These are phyloP conservation scores for Mythimna loreyi DNA, from an alignment of 2,888 invertebrate genomes.

Conservation along the genomic window DNA sequence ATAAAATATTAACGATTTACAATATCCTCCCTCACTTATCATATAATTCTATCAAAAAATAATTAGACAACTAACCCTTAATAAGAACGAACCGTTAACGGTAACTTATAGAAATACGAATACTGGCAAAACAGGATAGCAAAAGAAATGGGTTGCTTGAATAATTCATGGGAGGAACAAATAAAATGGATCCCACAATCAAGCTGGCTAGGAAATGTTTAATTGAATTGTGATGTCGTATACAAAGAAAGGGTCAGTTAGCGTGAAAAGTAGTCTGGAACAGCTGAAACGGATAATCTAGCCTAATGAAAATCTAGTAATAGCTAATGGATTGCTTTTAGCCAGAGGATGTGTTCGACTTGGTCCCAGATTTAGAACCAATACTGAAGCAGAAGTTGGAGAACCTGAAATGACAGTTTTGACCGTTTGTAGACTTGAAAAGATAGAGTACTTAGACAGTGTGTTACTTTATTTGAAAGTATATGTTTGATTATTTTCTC, in stretches of 20 bases:
- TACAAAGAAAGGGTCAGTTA: constrained; percentile 74
- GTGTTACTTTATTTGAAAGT: too few relatives aligned
- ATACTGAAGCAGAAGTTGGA: background rate
- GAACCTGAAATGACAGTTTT: background rate
- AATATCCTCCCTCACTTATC: constrained; percentile 7
- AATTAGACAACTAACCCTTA: constrained; percentile 15
- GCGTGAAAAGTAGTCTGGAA: constrained; percentile 70
- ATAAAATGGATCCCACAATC: constrained; percentile 78
- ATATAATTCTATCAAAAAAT: constrained; percentile 29
- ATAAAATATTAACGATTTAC: too few relatives aligned
- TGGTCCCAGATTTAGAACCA: constrained; percentile 7
- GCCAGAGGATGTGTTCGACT: constrained; percentile 16
- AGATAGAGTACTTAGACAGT: background rate
- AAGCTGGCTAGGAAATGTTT: constrained; percentile 74
- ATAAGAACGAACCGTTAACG: constrained; percentile 36
- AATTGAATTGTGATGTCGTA: constrained; percentile 81
- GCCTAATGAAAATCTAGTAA: constrained; percentile 53
- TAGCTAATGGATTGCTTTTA: constrained; percentile 58
- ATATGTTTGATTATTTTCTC: too few relatives aligned
- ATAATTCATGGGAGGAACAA: constrained; percentile 78
- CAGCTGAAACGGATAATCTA: constrained; percentile 47
- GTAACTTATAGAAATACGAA: constrained; percentile 49
- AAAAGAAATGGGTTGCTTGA: constrained; percentile 75
- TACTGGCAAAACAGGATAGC: constrained; percentile 52
- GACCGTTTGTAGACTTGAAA: background rate